Base-by-base conservation (phyloP, 2,888 invertebrate species). In the Calameuta filiformis region DNA sequence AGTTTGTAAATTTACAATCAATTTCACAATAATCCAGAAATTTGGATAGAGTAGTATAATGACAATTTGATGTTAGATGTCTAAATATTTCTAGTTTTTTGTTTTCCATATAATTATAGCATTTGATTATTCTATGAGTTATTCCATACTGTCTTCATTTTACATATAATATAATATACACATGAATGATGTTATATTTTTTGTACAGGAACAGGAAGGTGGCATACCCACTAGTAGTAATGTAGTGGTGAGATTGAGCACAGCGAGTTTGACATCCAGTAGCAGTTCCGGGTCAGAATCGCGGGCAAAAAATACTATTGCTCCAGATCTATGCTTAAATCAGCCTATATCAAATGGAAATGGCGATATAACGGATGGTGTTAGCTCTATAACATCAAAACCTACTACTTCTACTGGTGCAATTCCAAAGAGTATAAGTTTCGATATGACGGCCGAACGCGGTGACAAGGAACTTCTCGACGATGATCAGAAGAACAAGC, bases 361-460 rank as follows among this genome's bases (percentile, higher is more conserved):
- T 77, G 85, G 88, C 37, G 87, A 86, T 15, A 77, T 84, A 2
- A 83, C 83, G 31, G 87, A 88, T 79, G 83, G 83, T 23, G 78
- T 80, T 23, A 78, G 77, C 69, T 73, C 79, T 11, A 75, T 77
- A 76, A 84, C 84, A 23, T 81, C 90, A 69, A 94, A 93, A 83
- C 92, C 93, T 0, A 92, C 90, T 4, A 93, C 93, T 33, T 95
- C 96, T 0, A 96, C 96, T 0, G 97, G 97, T 0, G 96, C 97
- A 1, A 97, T 98, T 87, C 97, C 97, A 1, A 98, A 98, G 92
- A 97, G 97, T 87, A 97, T 97, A 85, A 97, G 97, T 90, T 97
- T 97, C 87, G 97, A 98, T 92, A 96, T 97, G 89, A 96, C 96
- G 0, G 97, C 97, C 0, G 97, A 97, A 88, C 95, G 97, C 84